A percentile compares a stretch with the other conserved stretches of the same genome.
phyloP scores from a whole-genome alignment of 2,113 vertebrate genomes.

The Halcyon senegalensis region DNA sequence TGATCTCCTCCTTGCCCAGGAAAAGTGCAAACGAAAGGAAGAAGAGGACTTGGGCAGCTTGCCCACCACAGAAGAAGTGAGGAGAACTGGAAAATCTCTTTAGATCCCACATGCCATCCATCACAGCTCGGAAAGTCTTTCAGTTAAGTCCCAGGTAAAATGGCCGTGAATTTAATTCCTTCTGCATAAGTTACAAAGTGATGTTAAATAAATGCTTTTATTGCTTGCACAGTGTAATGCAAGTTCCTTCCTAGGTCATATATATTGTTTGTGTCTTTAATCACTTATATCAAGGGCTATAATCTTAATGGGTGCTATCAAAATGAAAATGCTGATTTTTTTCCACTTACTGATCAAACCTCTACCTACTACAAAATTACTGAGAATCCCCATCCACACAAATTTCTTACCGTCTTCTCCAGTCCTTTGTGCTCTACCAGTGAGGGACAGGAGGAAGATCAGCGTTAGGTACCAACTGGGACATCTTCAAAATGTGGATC shows the following conservation, averaged over 20 bases:
- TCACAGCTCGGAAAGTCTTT: background rate
- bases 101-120: background rate
- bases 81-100: background rate
- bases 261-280: background rate
- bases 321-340: background rate
- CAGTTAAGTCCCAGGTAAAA: background rate
- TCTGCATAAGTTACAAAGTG: background rate
- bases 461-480: too few species aligned
- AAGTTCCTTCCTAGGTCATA: background rate
- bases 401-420: background rate
- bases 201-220: background rate
- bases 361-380: background rate
- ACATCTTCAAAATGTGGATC: background rate
- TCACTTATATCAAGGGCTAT: background rate
- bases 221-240: background rate
- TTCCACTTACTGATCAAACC: background rate
- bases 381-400: background rate
- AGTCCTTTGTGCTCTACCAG: background rate
- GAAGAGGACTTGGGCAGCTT: background rate
- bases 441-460: background rate
- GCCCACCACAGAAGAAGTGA: background rate
- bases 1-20: background rate
- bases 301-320: fast-evolving
- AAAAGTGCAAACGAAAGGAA: background rate
- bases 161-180: background rate